phyloP scores from a whole-genome alignment of 2,113 vertebrate species.

The Bungarus multicinctus region DNA sequence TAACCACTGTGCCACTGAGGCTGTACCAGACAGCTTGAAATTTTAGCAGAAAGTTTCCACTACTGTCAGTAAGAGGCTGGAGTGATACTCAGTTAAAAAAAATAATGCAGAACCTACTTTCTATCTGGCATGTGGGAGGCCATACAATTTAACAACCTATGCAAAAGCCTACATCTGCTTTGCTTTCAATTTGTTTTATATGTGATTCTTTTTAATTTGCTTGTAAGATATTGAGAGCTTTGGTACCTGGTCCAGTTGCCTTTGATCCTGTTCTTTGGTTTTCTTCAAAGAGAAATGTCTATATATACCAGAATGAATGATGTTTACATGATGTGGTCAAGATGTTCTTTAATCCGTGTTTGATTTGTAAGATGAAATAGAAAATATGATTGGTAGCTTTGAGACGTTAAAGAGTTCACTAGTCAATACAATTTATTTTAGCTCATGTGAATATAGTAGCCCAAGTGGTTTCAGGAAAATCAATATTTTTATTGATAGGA shows the following conservation, averaged over 20 bases:
- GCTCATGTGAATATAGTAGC: constrained; percentile 11
- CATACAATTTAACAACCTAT: not conserved
- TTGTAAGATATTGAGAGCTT: not conserved
- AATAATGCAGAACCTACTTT: not conserved
- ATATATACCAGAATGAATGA: constrained; percentile 1
- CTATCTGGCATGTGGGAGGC: not conserved
- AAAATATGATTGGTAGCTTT: not conserved
- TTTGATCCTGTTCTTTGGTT: not conserved
- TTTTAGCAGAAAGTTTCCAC: not conserved
- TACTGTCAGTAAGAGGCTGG: not conserved
- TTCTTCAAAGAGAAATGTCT: not conserved
- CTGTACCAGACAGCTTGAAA: not conserved
- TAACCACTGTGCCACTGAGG: too few relatives aligned
- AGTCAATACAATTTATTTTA: constrained; percentile 32
- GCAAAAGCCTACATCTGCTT: not conserved
- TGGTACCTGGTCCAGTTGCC: not conserved
- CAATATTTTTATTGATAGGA: constrained; percentile 37
- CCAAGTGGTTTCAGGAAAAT: constrained; percentile 35
- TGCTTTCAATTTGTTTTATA: not conserved
- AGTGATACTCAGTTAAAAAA: not conserved
- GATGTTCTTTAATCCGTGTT: not conserved
- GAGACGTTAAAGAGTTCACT: not conserved
- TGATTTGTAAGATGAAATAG: constrained; percentile 24
- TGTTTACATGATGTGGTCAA: constrained; percentile 11
- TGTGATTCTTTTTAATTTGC: not conserved